Evolutionary conservation across 2,797 vertebrate species (phyloP), one percentile per base, ranked within the genome.

Genomic region (Aplochiton taeniatus): DNA sequence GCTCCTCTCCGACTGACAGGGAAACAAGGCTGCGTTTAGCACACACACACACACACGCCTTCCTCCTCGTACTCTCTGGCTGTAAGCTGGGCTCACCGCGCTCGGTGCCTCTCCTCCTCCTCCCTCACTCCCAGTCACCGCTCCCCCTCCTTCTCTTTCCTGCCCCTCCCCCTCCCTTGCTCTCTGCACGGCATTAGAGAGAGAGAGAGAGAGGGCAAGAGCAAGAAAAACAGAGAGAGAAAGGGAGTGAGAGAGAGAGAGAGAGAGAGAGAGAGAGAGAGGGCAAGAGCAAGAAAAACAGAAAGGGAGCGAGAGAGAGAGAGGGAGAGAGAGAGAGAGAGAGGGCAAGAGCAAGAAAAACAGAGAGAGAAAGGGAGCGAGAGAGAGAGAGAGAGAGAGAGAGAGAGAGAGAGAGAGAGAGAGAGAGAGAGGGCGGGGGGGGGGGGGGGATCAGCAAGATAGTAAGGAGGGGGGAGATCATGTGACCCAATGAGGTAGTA

Each of bases 1-100:
- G 60, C 50, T 72, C 66, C 45, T 65, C 46, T 50, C 16, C 17
- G 46, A 52, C 60, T 19, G 13, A 14, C n/a, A n/a, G n/a, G n/a
- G n/a, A 2, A 14, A 11, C 9, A 2, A 2, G 3, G 3, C 46
- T 11, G 72, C 62, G 61, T 57, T 74, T 69, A 19, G 41, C 55
- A 79, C 57, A 56, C 72, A 61, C 50, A 41, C 54, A 47, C 62
- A 62, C 57, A 69, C 58, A 58, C 66, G 50, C 64, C 56, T 13
- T 72, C 44, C 55, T 61, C 41, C 64, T n/a, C 68, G 68, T 64
- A 46, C 56, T 66, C 8, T 61, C 13, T 76, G 54, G 48, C 76
- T 83, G 73, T 87, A 85, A 89, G 85, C 89, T 83, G 83, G 79
- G 63, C 80, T 87, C 79, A 85, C 71, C 11, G 76, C 65, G 57